Evolutionary conservation across 1,140 invertebrate genomes (phyloP), one percentile per base, ranked within the genome.

Genomic region (Marisa cornuarietis): DNA sequence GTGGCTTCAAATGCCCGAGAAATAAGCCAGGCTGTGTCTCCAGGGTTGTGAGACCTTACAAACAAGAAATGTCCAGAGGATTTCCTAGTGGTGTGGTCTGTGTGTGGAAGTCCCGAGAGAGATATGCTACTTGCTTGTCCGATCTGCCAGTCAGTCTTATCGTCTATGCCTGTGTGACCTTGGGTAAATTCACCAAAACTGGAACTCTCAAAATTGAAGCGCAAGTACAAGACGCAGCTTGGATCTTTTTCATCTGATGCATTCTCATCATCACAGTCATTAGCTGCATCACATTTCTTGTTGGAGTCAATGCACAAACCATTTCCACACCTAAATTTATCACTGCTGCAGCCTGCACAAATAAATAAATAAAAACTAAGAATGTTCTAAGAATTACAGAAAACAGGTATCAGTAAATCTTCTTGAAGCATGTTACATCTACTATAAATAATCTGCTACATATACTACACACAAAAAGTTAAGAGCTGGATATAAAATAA

Each of bases 11-110:
- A 62, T 74, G 81, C 73, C 20, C 75, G 82, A 7, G 85, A 83
- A 1, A 85, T 7, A 13, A 88, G 78, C 86, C 86, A 87, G 11
- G 87, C 83, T 77, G 81, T 88, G 54, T 84, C 80, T 58, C 84
- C 83, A 61, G 80, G 82, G 76, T 83, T 65, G n/a, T 84, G 83
- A 3, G 87, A 79, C 79, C 88, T 86, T 42, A 89, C 85, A 78
- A 87, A 89, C 69, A 90, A 54, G 81, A 86, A 90, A 71, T 85
- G 86, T 31, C 91, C 92, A 76, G 82, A 81, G 26, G 61, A 42
- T 16, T 81, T 85, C 26, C 86, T 84, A 65, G 68, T 71, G 16
- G 87, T 88, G 78, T 89, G 87, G 72, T 89, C 87, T 76, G 82
- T 84, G 7, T 68, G 71, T 42, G 88, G 86, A 26, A 86, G 86